A percentile compares a stretch with the other conserved stretches of the same genome.
These are phyloP conservation scores for Protaetia brevitarsis DNA, from an alignment of 1,140 invertebrate species.

Conservation along the genomic window DNA sequence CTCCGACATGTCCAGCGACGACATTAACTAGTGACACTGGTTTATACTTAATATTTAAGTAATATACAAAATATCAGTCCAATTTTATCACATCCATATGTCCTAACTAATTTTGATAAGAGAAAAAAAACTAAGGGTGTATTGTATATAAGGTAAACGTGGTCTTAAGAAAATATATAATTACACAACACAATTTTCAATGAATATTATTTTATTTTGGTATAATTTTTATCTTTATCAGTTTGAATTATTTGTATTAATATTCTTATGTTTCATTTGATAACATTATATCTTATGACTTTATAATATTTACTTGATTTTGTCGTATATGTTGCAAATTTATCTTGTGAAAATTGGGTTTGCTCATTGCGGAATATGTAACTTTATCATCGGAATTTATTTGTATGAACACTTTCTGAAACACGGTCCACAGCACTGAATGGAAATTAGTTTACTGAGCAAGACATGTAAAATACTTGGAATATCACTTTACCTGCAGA, in stretches of 20 bases:
- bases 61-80: constrained; percentile 24
- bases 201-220: constrained; percentile 11
- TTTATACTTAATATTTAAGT: constrained; percentile 16
- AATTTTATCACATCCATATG: constrained; percentile 24
- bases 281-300: not conserved
- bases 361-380: not conserved
- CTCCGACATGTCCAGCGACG: constrained; percentile 47
- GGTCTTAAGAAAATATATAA: constrained; percentile 14
- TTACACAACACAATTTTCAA: constrained; percentile 3
- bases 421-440: too few relatives aligned
- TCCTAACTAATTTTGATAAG: constrained; percentile 21
- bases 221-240: not conserved
- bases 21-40: constrained; percentile 37
- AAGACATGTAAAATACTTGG: too few relatives aligned
- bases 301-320: not conserved
- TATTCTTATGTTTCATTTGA: not conserved
- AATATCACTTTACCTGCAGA: too few relatives aligned
- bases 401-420: too few relatives aligned
- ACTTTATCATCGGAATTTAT: not conserved
- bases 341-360: not conserved
- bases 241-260: not conserved
- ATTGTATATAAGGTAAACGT: constrained; percentile 20
- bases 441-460: too few relatives aligned
- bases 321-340: not conserved
- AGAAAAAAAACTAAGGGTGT: constrained; percentile 12